Evolutionary conservation across 2,797 vertebrate genomes (phyloP), one percentile per base, ranked within the genome.

Genomic region (Pygocentrus nattereri): DNA sequence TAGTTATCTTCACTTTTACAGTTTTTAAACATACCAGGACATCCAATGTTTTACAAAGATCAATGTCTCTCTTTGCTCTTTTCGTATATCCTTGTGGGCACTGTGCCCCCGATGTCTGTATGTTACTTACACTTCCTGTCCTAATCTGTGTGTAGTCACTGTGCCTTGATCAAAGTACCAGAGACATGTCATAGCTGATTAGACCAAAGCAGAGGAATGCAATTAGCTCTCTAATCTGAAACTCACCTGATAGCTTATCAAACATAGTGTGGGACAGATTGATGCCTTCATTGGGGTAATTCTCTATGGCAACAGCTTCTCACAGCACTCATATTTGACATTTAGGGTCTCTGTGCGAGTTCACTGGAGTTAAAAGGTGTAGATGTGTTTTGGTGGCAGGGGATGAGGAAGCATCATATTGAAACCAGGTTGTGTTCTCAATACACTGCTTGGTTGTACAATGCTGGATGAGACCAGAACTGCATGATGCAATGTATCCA

Each of bases 221-320:
- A 71, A 81, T 84, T 79, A 81, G 47, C 52, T 21, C 61, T 79
- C 41, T 84, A 82, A 80, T 82, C 74, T 74, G n/a, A 78, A 70
- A 78, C 5, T 5, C 47, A 77, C 44, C 76, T 70, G 64, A 77
- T 78, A 74, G 41, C 69, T 74, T 76, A 77, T 82, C 49, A 65
- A 25, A 15, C 27, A 75, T 4, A 19, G 30, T 25, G 56, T 15
- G 6, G 72, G 72, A 12, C 2, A 58, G 31, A 49, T 2, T 50
- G 74, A 78, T 59, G 15, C 16, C 71, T 58, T 38, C 34, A 58
- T 38, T 74, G 52, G 49, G 70, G 25, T 21, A 12, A 27, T 52
- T 27, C 47, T 50, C 47, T n/a, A 56, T 21, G 49, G 8, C 70
- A 70, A 52, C 70, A 72, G 16, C 21, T 34, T 38, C 52, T 58